These are phyloP conservation scores for Temnothorax ravouxi DNA, from an alignment of 2,888 invertebrate species.

Conservation along the genomic window DNA sequence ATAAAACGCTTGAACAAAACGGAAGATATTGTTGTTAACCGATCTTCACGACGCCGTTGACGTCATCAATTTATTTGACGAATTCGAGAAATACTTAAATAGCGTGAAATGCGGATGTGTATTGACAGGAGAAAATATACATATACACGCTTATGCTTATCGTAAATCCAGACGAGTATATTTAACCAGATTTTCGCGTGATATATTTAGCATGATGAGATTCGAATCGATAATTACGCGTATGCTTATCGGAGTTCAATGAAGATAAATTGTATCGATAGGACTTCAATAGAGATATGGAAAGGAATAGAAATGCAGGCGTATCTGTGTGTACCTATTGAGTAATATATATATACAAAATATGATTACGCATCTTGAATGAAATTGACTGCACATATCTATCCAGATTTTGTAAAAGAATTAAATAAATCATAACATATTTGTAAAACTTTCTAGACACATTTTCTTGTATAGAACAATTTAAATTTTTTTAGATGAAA, in stretches of 20 bases:
- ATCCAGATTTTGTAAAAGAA: not conserved
- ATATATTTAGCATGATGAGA: slow-evolving; percentile 23
- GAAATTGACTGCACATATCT: not conserved
- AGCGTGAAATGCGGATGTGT: not conserved
- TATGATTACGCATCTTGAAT: not conserved
- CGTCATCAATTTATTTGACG: not conserved
- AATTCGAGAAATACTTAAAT: slow-evolving; percentile 32
- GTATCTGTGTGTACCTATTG: not conserved
- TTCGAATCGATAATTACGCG: slow-evolving; percentile 1
- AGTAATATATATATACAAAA: not conserved
- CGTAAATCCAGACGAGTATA: slow-evolving; percentile 6
- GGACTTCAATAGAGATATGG: not conserved
- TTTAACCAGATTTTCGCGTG: slow-evolving; percentile 19
- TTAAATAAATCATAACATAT: not conserved
- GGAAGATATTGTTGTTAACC: slow-evolving; percentile 8
- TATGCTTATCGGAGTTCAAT: not conserved
- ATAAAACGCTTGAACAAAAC: not conserved
- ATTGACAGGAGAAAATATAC: slow-evolving; percentile 17
- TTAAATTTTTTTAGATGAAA: not conserved
- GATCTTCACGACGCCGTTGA: not conserved
- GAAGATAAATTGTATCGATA: not conserved
- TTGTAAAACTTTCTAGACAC: not conserved
- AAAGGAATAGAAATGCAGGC: not conserved
- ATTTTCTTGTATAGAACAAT: not conserved
- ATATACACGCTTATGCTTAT: slow-evolving; percentile 21